Conservation (phyloP, 2,888 invertebrate genomes). For the Platycnemis pennipes region DNA sequence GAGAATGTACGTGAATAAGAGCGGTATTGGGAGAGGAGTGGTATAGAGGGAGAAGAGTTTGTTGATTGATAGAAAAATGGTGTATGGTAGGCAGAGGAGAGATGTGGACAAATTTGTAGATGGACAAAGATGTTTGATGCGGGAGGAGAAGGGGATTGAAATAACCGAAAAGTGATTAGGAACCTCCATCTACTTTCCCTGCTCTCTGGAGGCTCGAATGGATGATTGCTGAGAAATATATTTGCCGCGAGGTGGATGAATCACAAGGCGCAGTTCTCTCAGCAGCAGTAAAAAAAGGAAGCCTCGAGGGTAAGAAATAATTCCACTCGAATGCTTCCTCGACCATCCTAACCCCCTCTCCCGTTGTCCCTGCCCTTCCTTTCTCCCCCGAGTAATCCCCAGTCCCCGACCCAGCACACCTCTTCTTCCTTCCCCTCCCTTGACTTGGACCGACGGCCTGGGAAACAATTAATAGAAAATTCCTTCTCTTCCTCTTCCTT, state of each 20-base stretch:
- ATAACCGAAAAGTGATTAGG: neutral
- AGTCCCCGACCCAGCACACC: neutral
- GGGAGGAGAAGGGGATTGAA: neutral
- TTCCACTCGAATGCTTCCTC: neutral
- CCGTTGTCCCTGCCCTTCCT: neutral
- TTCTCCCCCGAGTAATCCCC: too few species aligned
- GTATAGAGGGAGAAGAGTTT: neutral
- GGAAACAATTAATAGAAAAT: constrained; percentile 1
- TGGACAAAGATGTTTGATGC: neutral
- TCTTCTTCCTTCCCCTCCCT: neutral
- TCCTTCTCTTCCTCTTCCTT: neutral
- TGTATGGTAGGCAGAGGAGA: too few species aligned
- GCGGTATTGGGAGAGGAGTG: neutral
- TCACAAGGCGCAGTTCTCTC: neutral
- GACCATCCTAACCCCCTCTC: neutral
- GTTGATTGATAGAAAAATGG: too few species aligned
- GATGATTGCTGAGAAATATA: neutral
- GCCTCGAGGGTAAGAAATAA: neutral
- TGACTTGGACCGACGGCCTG: neutral
- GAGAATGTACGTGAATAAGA: neutral
- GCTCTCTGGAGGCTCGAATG: neutral
- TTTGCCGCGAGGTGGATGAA: neutral
- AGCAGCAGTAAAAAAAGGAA: neutral
- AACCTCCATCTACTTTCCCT: neutral
- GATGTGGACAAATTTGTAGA: neutral